phyloP scores from a whole-genome alignment of 2,113 vertebrate genomes.

The Saccopteryx leptura region DNA sequence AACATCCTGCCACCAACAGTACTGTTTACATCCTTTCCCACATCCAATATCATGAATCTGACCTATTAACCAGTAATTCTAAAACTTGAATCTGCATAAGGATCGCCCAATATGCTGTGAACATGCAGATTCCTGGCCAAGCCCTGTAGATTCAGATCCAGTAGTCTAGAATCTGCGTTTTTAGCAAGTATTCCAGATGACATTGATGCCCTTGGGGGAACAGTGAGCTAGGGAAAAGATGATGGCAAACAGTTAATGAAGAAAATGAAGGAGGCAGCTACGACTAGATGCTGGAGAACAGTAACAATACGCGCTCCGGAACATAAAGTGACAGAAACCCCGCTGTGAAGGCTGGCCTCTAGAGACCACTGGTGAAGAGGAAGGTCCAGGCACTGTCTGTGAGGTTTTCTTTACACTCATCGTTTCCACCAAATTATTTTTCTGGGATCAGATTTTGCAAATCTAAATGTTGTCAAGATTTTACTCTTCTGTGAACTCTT shows the following conservation, averaged over 20 bases:
- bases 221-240: not conserved
- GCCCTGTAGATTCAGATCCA: not conserved
- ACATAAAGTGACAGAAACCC: conserved; percentile 7
- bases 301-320: not conserved
- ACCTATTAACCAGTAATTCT: not conserved
- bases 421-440: conserved; percentile 39
- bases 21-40: not conserved
- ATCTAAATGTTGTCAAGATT: conserved; percentile 26
- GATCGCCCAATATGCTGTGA: not conserved
- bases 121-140: not conserved
- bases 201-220: not conserved
- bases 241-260: not conserved
- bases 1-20: not conserved
- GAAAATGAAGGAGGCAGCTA: conserved; percentile 22
- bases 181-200: conserved; percentile 11
- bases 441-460: not conserved
- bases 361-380: not conserved
- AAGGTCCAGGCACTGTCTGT: not conserved
- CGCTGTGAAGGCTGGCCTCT: not conserved
- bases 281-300: not conserved
- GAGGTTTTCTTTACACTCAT: not conserved
- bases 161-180: not conserved
- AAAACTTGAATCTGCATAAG: not conserved
- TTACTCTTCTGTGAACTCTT: conserved; percentile 1
- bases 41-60: not conserved